Evolutionary conservation across 2,113 vertebrate genomes (phyloP).

Genomic region (Ornithorhynchus anatinus): DNA sequence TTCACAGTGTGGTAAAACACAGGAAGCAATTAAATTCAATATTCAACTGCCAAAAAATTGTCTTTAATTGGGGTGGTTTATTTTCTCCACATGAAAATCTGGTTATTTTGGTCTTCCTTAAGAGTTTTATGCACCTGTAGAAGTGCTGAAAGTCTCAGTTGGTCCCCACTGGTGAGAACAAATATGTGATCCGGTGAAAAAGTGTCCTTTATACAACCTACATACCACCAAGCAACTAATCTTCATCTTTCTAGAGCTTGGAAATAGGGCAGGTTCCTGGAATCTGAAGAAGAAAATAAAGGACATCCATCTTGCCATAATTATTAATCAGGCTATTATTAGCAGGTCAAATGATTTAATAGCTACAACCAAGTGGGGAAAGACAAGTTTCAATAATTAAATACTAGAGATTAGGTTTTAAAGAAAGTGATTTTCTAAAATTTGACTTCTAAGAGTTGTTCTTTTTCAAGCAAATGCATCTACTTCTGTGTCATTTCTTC

Average conservation of each 20-base stretch:
- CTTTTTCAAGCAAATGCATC: constrained; percentile 43
- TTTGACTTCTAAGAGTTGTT: constrained; percentile 35
- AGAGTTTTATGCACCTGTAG: constrained; percentile 42
- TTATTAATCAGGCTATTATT: constrained; percentile 67
- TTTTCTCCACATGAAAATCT: constrained; percentile 51
- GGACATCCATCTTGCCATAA: constrained; percentile 77
- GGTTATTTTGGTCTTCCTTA: constrained; percentile 63
- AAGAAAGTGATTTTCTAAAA: constrained; percentile 43
- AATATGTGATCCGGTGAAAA: constrained; percentile 57
- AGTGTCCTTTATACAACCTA: constrained; percentile 63
- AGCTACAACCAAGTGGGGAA: constrained; percentile 38
- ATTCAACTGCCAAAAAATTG: constrained; percentile 44
- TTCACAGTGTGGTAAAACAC: constrained; percentile 53
- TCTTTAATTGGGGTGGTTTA: constrained; percentile 57
- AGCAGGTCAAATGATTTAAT: constrained; percentile 66
- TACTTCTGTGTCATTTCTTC: background rate
- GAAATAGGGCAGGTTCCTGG: constrained; percentile 71
- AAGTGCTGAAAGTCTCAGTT: constrained; percentile 40
- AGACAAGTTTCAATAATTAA: constrained; percentile 61
- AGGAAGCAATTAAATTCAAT: constrained; percentile 55
- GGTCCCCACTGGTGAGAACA: constrained; percentile 50
- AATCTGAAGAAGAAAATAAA: constrained; percentile 75
- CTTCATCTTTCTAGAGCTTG: constrained; percentile 77
- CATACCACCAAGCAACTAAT: constrained; percentile 69
- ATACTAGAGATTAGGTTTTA: constrained; percentile 43